Evolutionary conservation across 2,888 invertebrate species (phyloP), one percentile per base, ranked within the genome.

Genomic region (Melieria crassipennis): DNA sequence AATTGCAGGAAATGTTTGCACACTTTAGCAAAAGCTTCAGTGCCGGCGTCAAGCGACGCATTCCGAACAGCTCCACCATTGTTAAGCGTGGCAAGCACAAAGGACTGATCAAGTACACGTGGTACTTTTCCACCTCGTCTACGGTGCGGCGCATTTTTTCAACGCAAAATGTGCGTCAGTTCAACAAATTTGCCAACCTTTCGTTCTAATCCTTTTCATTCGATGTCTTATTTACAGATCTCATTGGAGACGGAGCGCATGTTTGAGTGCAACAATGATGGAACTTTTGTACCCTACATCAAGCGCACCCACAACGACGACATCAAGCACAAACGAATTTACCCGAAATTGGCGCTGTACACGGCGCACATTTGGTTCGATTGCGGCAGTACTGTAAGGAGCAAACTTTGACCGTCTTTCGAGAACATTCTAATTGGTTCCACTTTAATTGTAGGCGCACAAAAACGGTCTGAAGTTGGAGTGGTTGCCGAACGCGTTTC

Each of bases 71-170:
- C 52, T 91, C 91, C 0, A 88, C 89, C 1, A 89, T 89, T 0
- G 89, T 92, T 75, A 90, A 91, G 78, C 88, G 89, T 9, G 88
- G 91, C 42, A 91, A 91, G 16, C 82, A 91, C 65, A 92, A 92
- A 52, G 91, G 90, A 11, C 91, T 91, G 73, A 91, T 90, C 1
- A 92, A 91, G 80, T 92, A 92, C 80, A 90, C 90, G 0, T 93
- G 93, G 92, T 90, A 91, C 77, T 91, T 94, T 65, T 91, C 90
- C 42, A 92, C 91, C 80, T 89, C 92, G 42, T 82, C 91, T 42
- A 92, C 92, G 64, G 90, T 94, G 0, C 91, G 92, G 80, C 90
- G 91, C 79, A 93, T 94, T 78, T 94, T 94, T 81, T 91, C 91
- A 78, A 93, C 78, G 6, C 77, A 78, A 68, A 85, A 84, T 78